Percentiles rank a stretch among this genome's conserved stretches.
Conservation (phyloP, 2,888 invertebrate genomes). For the Hyalella azteca region DNA sequence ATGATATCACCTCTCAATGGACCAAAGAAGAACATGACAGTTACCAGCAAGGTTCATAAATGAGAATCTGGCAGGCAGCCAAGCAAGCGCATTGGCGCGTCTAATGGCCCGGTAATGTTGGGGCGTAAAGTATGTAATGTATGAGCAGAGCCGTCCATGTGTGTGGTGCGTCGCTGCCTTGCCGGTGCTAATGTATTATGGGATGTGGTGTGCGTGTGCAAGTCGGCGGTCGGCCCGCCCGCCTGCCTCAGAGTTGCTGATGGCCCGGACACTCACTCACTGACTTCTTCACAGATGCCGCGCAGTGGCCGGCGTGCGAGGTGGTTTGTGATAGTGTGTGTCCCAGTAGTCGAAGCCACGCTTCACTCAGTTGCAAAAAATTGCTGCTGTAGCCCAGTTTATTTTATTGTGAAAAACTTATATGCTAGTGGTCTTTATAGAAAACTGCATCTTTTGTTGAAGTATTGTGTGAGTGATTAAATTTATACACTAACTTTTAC, state of each 20-base stretch:
- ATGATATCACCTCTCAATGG: too few relatives aligned
- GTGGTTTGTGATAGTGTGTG: slow-evolving; percentile 10
- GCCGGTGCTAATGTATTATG: slow-evolving; percentile 39
- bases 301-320: slow-evolving; percentile 39
- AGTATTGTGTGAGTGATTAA: too few relatives aligned
- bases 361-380: slow-evolving; percentile 11
- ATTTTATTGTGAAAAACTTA: too few relatives aligned
- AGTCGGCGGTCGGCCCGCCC: background rate
- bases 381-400: background rate
- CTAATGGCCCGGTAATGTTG: slow-evolving; percentile 39
- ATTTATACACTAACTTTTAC: too few relatives aligned
- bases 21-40: background rate
- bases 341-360: background rate
- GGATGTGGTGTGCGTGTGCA: slow-evolving; percentile 34
- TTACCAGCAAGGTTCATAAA: slow-evolving; percentile 15
- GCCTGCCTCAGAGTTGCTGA: slow-evolving; percentile 30
- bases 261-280: slow-evolving; percentile 23
- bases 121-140: slow-evolving; percentile 38
- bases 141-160: slow-evolving; percentile 36
- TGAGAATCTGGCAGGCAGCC: slow-evolving; percentile 28
- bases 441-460: too few relatives aligned
- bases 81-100: slow-evolving; percentile 21
- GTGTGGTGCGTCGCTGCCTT: slow-evolving; percentile 2
- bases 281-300: slow-evolving; percentile 41
- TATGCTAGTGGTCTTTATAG: too few relatives aligned